These are phyloP conservation scores for Ferrisia virgata DNA, from an alignment of 2,888 invertebrate species.

Conservation along the genomic window DNA sequence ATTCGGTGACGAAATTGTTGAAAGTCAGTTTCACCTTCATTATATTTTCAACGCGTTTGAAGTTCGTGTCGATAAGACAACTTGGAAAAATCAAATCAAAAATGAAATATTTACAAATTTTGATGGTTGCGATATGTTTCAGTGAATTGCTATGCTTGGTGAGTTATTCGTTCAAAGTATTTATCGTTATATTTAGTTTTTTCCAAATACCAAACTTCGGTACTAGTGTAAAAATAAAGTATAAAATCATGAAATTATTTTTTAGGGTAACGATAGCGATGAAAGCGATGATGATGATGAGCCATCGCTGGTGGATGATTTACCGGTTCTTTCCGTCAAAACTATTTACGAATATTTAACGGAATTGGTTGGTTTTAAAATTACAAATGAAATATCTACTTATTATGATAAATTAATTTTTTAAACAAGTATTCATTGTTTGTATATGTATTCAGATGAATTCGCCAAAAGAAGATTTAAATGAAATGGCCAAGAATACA, in stretches of 20 bases:
- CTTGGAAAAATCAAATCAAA: not conserved
- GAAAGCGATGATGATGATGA: not conserved
- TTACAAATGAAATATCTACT: not conserved
- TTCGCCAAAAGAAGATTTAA: not conserved
- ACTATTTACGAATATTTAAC: not conserved
- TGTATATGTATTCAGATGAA: not conserved
- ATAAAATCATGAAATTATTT: not conserved
- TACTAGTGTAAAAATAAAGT: no score
- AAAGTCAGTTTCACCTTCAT: not conserved
- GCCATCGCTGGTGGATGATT: not conserved
- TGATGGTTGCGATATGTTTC: not conserved
- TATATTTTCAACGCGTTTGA: not conserved
- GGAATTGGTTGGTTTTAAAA: not conserved
- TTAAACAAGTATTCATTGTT: not conserved
- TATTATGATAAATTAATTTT: not conserved
- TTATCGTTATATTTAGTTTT: not conserved
- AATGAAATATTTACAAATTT: not conserved
- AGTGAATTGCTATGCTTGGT: not conserved
- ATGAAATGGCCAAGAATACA: not conserved
- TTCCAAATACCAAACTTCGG: no score
- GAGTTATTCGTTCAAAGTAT: no score
- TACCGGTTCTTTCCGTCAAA: not conserved
- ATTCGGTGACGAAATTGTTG: no score
- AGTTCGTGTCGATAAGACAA: not conserved
- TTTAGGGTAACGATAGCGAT: no score